These are phyloP conservation scores for Orius insidiosus DNA, from an alignment of 1,140 invertebrate species.

Conservation along the genomic window DNA sequence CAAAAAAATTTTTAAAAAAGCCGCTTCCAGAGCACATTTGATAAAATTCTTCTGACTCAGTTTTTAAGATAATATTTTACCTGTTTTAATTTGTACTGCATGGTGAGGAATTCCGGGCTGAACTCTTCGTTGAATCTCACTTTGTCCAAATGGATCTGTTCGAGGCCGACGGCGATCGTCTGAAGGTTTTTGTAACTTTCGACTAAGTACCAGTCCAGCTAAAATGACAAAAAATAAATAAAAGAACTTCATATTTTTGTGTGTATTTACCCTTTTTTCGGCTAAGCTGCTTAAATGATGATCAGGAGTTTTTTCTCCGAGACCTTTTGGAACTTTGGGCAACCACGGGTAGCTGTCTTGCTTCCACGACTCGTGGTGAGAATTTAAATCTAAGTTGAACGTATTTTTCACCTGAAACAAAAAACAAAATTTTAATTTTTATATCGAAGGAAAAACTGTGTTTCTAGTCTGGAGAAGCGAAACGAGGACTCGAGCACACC, in stretches of 20 bases:
- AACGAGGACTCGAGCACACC: too few relatives aligned
- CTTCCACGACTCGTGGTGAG: constrained; percentile 1
- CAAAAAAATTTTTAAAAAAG: too few relatives aligned
- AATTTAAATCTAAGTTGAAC: too few relatives aligned
- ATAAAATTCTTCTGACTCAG: background rate
- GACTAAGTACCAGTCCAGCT: constrained; percentile 35
- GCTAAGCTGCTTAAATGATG: background rate
- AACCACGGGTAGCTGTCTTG: constrained; percentile 2
- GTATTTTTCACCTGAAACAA: too few relatives aligned
- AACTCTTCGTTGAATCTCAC: constrained; percentile 31
- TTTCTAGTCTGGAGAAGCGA: too few relatives aligned
- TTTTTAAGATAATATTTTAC: constrained; percentile 24
- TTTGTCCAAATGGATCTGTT: constrained; percentile 46
- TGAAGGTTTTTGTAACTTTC: constrained; percentile 42
- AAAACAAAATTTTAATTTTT: too few relatives aligned
- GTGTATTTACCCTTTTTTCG: background rate
- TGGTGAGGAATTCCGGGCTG: constrained; percentile 33
- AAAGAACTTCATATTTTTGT: background rate
- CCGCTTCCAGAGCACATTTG: background rate
- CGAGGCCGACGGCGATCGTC: constrained; percentile 43
- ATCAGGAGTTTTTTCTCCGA: background rate
- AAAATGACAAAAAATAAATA: constrained; percentile 20
- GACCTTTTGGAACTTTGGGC: constrained; percentile 5
- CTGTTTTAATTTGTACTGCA: constrained; percentile 35
- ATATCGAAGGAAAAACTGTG: too few relatives aligned